Evolutionary conservation across 2,797 vertebrate genomes (phyloP), one percentile per base, ranked within the genome.

Genomic region (Sebastes iracundus): DNA sequence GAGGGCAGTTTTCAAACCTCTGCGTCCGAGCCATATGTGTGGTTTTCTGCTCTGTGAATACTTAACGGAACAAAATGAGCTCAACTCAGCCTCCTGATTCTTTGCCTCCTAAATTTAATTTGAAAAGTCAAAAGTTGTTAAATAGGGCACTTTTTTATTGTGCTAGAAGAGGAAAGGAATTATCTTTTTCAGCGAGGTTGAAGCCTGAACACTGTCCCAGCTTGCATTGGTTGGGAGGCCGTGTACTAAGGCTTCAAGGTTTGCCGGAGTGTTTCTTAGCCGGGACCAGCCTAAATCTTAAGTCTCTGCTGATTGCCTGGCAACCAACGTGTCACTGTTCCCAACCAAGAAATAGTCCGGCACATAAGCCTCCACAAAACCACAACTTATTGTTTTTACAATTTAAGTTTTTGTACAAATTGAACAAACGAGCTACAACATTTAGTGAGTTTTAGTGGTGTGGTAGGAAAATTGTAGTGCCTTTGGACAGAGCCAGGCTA

Each of bases 21-120:
- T 76, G 52, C 69, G 11, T 88, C 80, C 9, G 13, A 87, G 80
- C 58, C 75, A 72, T 49, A 46, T 63, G 73, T 85, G 87, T 79
- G 88, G 86, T 89, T 91, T 87, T 80, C 75, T 80, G 60, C 70
- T 75, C 66, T 75, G 59, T 80, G 56, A 83, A 83, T 67, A 68
- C 84, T 79, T 82, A 76, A 78, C 67, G 81, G 85, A 87, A 90
- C 82, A 87, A 87, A 84, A 78, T 88, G 82, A 90, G 72, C 86
- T 82, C 67, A 87, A 77, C 70, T 46, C 58, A 72, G n/a, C 25
- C 27, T 79, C 13, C 32, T 69, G 32, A 83, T 80, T 69, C 77
- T 82, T 60, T 59, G 67, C 69, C 56, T 64, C 65, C 9, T 63
- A 46, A 60, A 66, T 77, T 75, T 56, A 62, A 67, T 76, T 76